These are phyloP conservation scores for Chelmon rostratus DNA, from an alignment of 2,797 vertebrate genomes.

Conservation along the genomic window DNA sequence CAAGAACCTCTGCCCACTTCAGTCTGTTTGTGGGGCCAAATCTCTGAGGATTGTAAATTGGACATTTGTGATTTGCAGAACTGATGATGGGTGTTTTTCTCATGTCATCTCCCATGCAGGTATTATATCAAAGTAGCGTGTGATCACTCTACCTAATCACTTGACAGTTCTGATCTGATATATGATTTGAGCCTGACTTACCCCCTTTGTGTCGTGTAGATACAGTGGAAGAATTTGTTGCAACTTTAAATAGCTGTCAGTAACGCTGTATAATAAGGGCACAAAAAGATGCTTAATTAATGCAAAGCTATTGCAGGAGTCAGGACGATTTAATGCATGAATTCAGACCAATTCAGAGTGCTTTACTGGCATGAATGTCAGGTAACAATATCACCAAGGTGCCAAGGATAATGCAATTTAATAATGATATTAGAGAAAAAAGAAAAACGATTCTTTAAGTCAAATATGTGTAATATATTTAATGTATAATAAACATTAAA, in stretches of 20 bases:
- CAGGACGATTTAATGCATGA: background rate
- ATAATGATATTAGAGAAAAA: no score
- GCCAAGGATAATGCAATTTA: no score
- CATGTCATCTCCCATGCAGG: background rate
- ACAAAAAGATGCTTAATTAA: background rate
- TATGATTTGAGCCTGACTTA: background rate
- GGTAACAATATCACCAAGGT: no score
- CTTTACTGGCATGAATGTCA: no score
- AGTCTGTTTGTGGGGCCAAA: conserved; percentile 47
- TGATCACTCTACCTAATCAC: background rate
- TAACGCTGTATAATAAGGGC: background rate
- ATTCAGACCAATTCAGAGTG: background rate
- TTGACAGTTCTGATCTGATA: conserved; percentile 2
- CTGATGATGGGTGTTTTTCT: conserved; percentile 14
- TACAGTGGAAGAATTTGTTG: background rate
- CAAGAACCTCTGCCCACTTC: conserved; percentile 61
- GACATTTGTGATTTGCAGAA: conserved; percentile 31
- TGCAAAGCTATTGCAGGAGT: no score
- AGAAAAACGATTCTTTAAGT: no score
- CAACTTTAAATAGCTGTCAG: background rate
- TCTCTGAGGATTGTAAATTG: conserved; percentile 46
- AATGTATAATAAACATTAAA: no score
- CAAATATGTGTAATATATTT: no score
- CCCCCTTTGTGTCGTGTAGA: background rate
- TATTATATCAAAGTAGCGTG: background rate